Evolutionary conservation across 92 coral and sea anemone genomes (phyloP), one percentile per base, ranked within the genome.

Genomic region (Porites cylindrica): DNA sequence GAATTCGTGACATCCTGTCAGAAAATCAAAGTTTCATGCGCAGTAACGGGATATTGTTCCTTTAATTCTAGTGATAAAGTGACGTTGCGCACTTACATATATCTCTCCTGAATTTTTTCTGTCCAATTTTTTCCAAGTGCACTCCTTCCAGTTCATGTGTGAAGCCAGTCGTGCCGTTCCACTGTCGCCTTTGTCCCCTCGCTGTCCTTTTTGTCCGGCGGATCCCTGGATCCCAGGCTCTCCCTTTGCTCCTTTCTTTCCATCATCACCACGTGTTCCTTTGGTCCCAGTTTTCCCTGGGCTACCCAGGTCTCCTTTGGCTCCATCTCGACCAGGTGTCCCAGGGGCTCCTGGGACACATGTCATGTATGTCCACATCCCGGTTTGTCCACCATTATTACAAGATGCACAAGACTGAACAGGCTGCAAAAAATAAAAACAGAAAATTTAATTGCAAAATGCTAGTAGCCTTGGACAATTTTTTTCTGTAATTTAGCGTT

Each of bases 91-190:
- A 61, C 60, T 38, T 62, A 38, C 82, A 20, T 78, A 52, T 66
- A 78, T 78, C 59, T 13, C 43, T 8, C 82, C 82, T 61, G 82
- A 78, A 66, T 77, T 56, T 77, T 17, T n/a, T 4, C 5, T 73
- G 79, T 75, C 68, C 1, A 1, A 32, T 18, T n/a, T 88, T 52
- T 74, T 88, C 83, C 83, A 88, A 11, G 91, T 67, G 29, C 91
- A 88, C 61, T 88, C 91, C 17, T 88, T 88, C 91, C 91, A 88
- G 91, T 88, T 88, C 43, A 81, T 82, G 67, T 82, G 70, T 32
- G 80, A 66, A 51, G 79, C 82, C 54, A 76, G 72, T 64, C 47
- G 78, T 11, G 73, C 20, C 16, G 67, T 76, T 51, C 89, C 89
- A 70, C 76, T 69, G n/a, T 64, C 62, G 68, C 86, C 79, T 53